phyloP scores from a whole-genome alignment of 30 jellyfish, hydroid and myxozoan species.

The Rhopilema esculentum region DNA sequence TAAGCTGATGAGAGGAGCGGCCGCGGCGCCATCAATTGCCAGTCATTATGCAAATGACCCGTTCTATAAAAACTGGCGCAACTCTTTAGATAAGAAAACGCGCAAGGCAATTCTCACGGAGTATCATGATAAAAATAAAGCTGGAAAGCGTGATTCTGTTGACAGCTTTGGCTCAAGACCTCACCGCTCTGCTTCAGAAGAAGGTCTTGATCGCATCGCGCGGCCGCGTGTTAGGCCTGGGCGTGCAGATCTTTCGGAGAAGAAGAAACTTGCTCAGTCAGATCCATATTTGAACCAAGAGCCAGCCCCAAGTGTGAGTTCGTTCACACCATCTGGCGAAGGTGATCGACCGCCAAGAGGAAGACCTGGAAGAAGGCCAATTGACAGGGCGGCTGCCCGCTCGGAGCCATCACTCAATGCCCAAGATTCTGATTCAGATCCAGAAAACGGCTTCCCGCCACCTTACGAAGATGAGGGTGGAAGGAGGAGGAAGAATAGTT shows the following conservation, averaged over 20 bases:
- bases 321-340: constrained; percentile 70
- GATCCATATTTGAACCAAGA: constrained; percentile 88
- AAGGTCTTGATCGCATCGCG: constrained; percentile 78
- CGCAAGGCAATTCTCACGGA: constrained; percentile 87
- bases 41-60: constrained; percentile 97
- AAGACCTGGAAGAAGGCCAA: constrained; percentile 86
- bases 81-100: constrained; percentile 92
- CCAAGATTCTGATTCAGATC: constrained; percentile 68
- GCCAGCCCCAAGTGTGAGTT: constrained; percentile 51
- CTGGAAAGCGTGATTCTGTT: constrained; percentile 54
- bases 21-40: constrained; percentile 85
- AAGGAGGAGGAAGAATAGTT: constrained; percentile 86
- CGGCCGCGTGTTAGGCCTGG: constrained; percentile 81
- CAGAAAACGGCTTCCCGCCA: constrained; percentile 81
- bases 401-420: constrained; percentile 88
- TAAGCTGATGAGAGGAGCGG: constrained; percentile 48
- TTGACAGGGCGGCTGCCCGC: constrained; percentile 86
- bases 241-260: constrained; percentile 87
- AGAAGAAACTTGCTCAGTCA: constrained; percentile 86
- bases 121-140: constrained; percentile 62
- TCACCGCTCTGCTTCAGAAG: constrained; percentile 86
- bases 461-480: constrained; percentile 61
- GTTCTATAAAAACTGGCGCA: constrained; percentile 89
- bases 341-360: constrained; percentile 49
- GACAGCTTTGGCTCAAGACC: constrained; percentile 71